Base-by-base conservation (phyloP, 2,113 vertebrate species). In the Gobiocypris rarus region DNA sequence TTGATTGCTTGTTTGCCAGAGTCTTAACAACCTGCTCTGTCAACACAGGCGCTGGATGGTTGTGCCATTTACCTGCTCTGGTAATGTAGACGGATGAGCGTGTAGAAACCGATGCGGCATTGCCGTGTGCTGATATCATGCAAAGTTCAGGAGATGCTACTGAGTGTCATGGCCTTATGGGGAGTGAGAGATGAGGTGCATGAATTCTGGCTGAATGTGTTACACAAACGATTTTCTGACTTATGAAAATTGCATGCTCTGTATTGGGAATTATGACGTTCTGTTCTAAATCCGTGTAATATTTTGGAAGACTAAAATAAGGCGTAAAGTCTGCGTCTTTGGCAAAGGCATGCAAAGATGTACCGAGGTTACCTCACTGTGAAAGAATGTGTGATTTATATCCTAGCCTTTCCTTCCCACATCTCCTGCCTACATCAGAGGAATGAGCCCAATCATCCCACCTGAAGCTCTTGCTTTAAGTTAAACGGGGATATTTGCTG, bases 381-480 rank as follows among this genome's bases (percentile, higher is more conserved):
- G 41, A 31, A 75, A 83, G 83, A 87, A 87, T 85, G 83, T 50
- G 45, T 83, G 86, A 87, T 87, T 87, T 87, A 87, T 83, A 13
- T 6, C 50, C 59, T 83, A 85, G 69, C 48, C 74, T 83, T 81
- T 83, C 28, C 59, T 81, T 45, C 61, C 77, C 59, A 63, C 77
- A 65, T 67, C 78, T 52, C 75, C 75, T n/a, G 75, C 50, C 10
- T 34, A 31, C 13, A 61, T 8, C 38, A 10, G 34, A 67, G 43
- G 26, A 67, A 81, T 28, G 45, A 79, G 28, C 58, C 41, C 5
- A 41, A 65, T 34, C 61, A 50, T 63, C 43, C 52, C n/a, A 22
- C 59, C 26, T 28, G 77, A 63, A 48, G 17, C 56, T 14, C 50
- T 24, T 41, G 54, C 28, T 78, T 26, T 9, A 19, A 43, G 4